phyloP scores from a whole-genome alignment of 2,113 vertebrate genomes.

The Gallinago paraguaiae region DNA sequence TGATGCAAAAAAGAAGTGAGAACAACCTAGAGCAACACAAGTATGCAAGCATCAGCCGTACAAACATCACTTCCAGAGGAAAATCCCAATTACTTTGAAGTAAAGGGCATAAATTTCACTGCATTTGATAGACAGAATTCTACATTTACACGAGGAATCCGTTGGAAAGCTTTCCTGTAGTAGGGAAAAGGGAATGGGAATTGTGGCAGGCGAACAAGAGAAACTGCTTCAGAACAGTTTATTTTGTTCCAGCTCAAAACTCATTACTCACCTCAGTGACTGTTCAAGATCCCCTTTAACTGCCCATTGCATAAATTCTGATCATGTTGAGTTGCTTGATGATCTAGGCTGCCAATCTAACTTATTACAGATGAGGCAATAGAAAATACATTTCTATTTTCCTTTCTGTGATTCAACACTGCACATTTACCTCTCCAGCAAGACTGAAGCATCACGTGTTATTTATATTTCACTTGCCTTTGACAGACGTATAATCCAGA shows the following conservation, averaged over 20 bases:
- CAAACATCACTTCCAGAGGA: not conserved
- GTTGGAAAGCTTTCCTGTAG: not conserved
- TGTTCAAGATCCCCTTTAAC: constrained; percentile 16
- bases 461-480: not conserved
- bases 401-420: constrained; percentile 1
- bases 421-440: not conserved
- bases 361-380: constrained; percentile 16
- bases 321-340: constrained; percentile 10
- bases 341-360: not conserved
- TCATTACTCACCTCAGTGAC: not conserved
- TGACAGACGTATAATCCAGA: not conserved
- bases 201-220: not conserved
- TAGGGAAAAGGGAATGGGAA: not conserved
- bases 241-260: constrained; percentile 50
- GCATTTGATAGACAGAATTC: not conserved
- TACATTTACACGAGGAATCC: not conserved
- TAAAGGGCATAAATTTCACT: not conserved
- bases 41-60: not conserved
- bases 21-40: not conserved
- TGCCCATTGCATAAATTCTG: constrained; percentile 41
- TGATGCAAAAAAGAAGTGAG: not conserved
- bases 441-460: not conserved
- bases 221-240: constrained; percentile 30
- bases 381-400: constrained; percentile 22
- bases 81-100: not conserved